A percentile compares a stretch with the other conserved stretches of the same genome.
These are phyloP conservation scores for Morelia viridis DNA, from an alignment of 2,797 vertebrate species.

Conservation along the genomic window DNA sequence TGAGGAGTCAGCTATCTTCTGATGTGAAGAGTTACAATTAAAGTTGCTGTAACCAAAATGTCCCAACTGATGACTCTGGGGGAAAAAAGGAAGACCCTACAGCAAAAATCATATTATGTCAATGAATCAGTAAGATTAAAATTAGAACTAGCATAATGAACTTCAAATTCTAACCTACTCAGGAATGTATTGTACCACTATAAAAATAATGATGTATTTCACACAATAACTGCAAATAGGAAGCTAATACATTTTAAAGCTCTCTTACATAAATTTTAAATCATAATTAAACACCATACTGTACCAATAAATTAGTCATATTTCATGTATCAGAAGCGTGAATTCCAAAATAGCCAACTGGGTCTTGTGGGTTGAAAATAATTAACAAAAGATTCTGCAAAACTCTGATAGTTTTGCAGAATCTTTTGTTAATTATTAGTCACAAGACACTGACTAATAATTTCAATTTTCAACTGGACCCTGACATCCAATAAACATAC, in stretches of 20 bases:
- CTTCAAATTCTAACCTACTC: not conserved
- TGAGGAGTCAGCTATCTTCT: not conserved
- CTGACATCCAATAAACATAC: not conserved
- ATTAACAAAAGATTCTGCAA: not conserved
- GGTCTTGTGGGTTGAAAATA: no score
- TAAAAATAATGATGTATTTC: not conserved
- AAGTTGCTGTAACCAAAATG: not conserved
- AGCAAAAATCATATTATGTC: not conserved
- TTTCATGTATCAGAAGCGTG: not conserved
- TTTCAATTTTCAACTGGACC: not conserved
- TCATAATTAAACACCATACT: not conserved
- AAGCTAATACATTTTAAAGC: slow-evolving; percentile 7
- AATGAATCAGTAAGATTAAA: not conserved
- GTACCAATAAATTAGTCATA: not conserved
- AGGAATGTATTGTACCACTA: not conserved
- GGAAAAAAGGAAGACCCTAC: not conserved
- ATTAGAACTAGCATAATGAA: not conserved
- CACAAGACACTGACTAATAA: not conserved
- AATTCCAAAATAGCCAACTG: not conserved
- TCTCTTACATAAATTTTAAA: slow-evolving; percentile 4
- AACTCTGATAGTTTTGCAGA: not conserved
- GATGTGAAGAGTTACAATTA: not conserved
- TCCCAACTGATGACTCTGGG: not conserved
- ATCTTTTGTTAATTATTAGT: no score
- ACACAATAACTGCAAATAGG: not conserved